These are phyloP conservation scores for Campoplex nolae DNA, from an alignment of 2,888 invertebrate species.

Conservation along the genomic window DNA sequence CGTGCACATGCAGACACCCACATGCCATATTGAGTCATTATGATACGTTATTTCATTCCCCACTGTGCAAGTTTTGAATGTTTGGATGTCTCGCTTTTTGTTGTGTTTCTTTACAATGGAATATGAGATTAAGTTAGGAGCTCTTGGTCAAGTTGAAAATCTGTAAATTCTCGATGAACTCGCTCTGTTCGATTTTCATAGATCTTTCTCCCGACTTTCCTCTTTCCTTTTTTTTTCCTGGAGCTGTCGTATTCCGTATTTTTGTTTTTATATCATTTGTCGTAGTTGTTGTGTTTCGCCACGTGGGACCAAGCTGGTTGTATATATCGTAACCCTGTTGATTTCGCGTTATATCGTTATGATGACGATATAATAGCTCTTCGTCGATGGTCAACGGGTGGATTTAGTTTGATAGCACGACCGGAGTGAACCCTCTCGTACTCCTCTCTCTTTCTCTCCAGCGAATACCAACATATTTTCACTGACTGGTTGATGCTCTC, in stretches of 20 bases:
- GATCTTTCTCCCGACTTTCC: not conserved
- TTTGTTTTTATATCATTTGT: not conserved
- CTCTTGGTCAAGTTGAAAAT: no score
- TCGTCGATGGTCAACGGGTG: conserved; percentile 77
- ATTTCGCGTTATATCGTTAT: conserved; percentile 84
- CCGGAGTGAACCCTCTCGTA: conserved; percentile 33
- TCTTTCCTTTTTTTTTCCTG: not conserved
- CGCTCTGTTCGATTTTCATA: not conserved
- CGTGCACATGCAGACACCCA: not conserved
- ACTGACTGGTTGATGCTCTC: conserved; percentile 51
- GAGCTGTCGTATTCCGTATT: not conserved
- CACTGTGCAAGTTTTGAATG: not conserved
- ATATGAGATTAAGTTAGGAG: not conserved
- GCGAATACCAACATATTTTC: conserved; percentile 61
- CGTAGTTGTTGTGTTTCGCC: conserved; percentile 79
- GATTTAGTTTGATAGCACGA: conserved; percentile 78
- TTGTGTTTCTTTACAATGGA: not conserved
- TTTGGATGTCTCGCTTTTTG: not conserved
- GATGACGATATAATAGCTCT: conserved; percentile 84
- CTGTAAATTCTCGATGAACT: not conserved
- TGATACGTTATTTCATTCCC: not conserved
- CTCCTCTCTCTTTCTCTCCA: conserved; percentile 51
- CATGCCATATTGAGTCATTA: not conserved
- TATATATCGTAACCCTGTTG: conserved; percentile 82
- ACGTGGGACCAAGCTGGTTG: conserved; percentile 76